Percentiles rank a stretch among this genome's conserved stretches.
These are phyloP conservation scores for Habroteleia sp. DNA, from an alignment of 2,888 invertebrate genomes.

Conservation along the genomic window DNA sequence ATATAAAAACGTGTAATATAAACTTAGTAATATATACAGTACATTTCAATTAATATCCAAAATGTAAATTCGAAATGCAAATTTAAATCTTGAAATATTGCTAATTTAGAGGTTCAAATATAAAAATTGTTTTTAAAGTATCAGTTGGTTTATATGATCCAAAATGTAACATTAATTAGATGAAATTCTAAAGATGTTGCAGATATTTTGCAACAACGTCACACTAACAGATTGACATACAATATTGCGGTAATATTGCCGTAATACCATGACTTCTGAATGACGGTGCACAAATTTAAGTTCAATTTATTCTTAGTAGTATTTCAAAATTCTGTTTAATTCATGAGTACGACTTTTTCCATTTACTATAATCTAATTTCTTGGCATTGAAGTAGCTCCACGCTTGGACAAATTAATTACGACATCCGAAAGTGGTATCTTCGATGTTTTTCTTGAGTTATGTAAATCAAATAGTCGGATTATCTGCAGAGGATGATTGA, in stretches of 20 bases:
- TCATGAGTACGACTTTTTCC: slow-evolving; percentile 32
- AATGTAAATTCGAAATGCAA: too few relatives aligned
- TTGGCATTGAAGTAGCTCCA: too few relatives aligned
- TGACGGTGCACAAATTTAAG: slow-evolving; percentile 16
- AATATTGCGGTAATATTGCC: slow-evolving; percentile 23
- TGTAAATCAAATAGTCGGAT: slow-evolving; percentile 2
- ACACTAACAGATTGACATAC: slow-evolving; percentile 15
- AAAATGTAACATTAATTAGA: too few relatives aligned
- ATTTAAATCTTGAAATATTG: too few relatives aligned
- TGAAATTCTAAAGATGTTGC: slow-evolving; percentile 3
- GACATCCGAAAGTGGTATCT: not conserved
- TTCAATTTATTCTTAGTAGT: slow-evolving; percentile 23
- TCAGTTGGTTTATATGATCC: too few relatives aligned
- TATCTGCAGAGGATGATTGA: not conserved
- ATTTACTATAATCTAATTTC: not conserved
- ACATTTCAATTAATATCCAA: too few relatives aligned
- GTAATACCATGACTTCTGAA: slow-evolving; percentile 9
- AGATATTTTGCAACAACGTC: slow-evolving; percentile 14
- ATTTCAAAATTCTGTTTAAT: slow-evolving; percentile 45
- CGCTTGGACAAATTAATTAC: slow-evolving; percentile 12
- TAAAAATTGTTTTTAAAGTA: too few relatives aligned
- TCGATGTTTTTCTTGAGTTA: not conserved
- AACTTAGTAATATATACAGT: too few relatives aligned
- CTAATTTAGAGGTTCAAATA: too few relatives aligned
- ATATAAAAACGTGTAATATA: too few relatives aligned